Base-by-base conservation (phyloP, 1,140 invertebrate species). In the Orchesella cincta region DNA sequence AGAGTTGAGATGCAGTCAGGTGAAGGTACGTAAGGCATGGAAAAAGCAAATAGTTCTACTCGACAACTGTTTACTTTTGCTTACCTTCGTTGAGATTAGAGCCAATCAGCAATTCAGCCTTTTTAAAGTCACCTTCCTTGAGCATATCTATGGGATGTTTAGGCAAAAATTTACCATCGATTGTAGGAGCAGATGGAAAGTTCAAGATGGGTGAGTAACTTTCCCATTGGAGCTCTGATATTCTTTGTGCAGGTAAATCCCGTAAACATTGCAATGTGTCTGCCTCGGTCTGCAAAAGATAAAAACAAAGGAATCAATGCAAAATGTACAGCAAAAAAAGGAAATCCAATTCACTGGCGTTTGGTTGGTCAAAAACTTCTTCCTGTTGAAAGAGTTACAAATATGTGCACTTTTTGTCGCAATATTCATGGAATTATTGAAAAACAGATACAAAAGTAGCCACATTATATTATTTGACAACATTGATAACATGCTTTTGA, bases 21-120 rank as follows among this genome's bases (percentile, higher is more conserved):
- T 8, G 39, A 46, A 5, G 5, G 39, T 8, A 46, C 39, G 39
- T 18, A 5, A 46, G 18, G 18, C 39, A 46, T 46, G 39, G 39
- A 5, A n/a, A 64, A 23, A 64, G 23, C 8, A n/a, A 29, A 64
- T 8, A 51, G 46, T 51, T 14, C 46, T 14, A 14, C 46, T 51
- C n/a, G n/a, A 51, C 8, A 16, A 16, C 12, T 36, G 16, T 36
- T 71, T 3, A 64, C 12, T 12, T 73, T 74, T 75, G 83, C 88
- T 88, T 86, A 95, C 94, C 94, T 90, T 95, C 94, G 85, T 96
- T 93, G 84, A 92, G 88, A 84, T 95, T 95, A 86, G 93, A 94
- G 74, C 94, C 94, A 79, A 96, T 90, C 12, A 96, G 86, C 62
- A 96, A 92, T 83, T 95, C 93, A 62, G 92, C 93, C 79, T 93